These are phyloP conservation scores for Drosophila gaucha DNA, from an alignment of 2,888 invertebrate genomes.

Conservation along the genomic window DNA sequence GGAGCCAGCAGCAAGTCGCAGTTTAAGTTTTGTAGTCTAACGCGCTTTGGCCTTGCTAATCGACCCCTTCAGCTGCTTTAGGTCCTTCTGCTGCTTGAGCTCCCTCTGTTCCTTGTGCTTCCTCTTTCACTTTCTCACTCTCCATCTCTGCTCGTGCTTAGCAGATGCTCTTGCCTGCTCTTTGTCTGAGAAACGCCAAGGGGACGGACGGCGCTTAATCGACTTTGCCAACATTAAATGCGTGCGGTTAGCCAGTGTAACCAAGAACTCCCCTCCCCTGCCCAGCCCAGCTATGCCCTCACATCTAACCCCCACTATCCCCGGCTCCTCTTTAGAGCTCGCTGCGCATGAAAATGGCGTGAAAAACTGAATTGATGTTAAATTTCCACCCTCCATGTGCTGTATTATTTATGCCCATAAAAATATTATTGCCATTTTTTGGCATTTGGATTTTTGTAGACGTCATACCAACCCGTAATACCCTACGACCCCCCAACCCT, in stretches of 20 bases:
- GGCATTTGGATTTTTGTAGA: conserved; percentile 70
- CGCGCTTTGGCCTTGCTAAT: conserved; percentile 24
- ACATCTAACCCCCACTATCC: neutral
- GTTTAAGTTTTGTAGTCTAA: conserved; percentile 34
- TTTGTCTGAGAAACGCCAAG: too few species aligned
- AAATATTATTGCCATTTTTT: conserved; percentile 80
- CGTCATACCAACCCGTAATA: conserved; percentile 22
- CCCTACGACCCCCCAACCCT: neutral
- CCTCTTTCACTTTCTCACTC: too few species aligned
- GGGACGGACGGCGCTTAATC: conserved; percentile 64
- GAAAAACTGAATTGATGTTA: conserved; percentile 49
- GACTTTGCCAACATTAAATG: conserved; percentile 78
- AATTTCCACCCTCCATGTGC: conserved; percentile 14
- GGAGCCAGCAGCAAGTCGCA: conserved; percentile 13
- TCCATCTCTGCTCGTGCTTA: conserved; percentile 22
- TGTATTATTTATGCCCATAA: conserved; percentile 77
- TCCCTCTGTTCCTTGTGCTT: neutral
- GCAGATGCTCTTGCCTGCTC: conserved; percentile 46
- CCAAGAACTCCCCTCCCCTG: conserved; percentile 7
- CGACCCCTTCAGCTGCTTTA: neutral
- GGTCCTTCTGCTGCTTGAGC: too few species aligned
- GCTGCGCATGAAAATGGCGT: conserved; percentile 69
- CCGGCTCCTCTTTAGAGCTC: conserved; percentile 10
- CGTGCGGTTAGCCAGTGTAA: conserved; percentile 64
- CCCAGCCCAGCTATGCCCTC: neutral